Conservation (phyloP, 2,888 invertebrate species). For the Cosmopolites sordidus region DNA sequence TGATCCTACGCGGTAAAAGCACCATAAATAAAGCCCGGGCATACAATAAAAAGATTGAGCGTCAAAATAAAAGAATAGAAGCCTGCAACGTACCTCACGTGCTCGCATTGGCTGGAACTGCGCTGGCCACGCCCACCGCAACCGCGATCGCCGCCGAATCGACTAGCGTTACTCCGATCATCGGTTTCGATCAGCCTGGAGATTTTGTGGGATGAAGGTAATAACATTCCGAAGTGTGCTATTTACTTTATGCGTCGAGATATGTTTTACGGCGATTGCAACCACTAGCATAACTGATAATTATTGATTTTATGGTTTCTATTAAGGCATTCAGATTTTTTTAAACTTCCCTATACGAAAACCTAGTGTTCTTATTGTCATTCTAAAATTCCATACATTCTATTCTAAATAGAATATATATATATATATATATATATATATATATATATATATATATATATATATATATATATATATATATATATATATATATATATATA, state of each 20-base stretch:
- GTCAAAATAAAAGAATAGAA: conserved; percentile 35
- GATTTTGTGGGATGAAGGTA: background rate
- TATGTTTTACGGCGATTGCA: conserved; percentile 1
- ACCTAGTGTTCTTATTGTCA: too few species aligned
- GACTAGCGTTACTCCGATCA: background rate
- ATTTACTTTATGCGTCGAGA: background rate
- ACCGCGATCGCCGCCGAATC: conserved; percentile 11
- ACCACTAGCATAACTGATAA: background rate
- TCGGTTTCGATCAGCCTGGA: background rate
- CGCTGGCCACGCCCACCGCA: conserved; percentile 16
- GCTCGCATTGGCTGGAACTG: conserved; percentile 20
- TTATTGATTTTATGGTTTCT: background rate
- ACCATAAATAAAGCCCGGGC: conserved; percentile 41
- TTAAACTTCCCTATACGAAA: too few species aligned
- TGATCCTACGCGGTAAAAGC: conserved; percentile 43
- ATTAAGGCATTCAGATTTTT: background rate
- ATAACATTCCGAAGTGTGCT: background rate
- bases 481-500: too few species aligned
- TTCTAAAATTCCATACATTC: too few species aligned
- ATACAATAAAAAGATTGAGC: conserved; percentile 38
- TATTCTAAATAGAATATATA: too few species aligned
- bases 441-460: too few species aligned
- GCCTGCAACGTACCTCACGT: conserved; percentile 30
- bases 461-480: too few species aligned
- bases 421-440: too few species aligned